A percentile compares a stretch with the other conserved stretches of the same genome.
Evolutionary conservation across 2,888 invertebrate genomes (phyloP).

Genomic region (Tenthredo notha): DNA sequence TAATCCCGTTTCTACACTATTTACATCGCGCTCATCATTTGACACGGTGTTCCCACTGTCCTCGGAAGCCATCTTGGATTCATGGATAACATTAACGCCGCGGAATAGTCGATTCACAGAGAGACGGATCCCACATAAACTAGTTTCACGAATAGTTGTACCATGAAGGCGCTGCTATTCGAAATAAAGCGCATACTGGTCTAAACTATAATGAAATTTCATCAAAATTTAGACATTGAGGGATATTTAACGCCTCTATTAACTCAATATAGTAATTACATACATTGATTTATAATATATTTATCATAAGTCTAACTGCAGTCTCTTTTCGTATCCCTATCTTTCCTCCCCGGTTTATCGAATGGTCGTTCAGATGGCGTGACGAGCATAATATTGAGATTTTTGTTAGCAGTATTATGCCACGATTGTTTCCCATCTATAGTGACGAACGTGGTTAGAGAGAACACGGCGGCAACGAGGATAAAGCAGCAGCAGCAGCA

Average conservation of each 20-base stretch:
- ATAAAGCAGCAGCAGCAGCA: neutral
- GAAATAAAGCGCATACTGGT: neutral
- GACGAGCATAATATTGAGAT: neutral
- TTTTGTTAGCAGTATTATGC: neutral
- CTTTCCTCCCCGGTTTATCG: neutral
- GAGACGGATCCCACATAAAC: neutral
- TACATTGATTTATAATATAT: neutral
- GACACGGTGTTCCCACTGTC: slow-evolving; percentile 76
- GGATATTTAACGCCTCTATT: neutral
- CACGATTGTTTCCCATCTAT: neutral
- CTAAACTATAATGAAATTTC: neutral
- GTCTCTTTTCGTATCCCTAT: neutral
- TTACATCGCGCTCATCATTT: slow-evolving; percentile 76
- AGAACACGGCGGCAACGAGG: slow-evolving; percentile 42
- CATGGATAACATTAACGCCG: slow-evolving; percentile 14
- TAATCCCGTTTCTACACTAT: slow-evolving; percentile 67
- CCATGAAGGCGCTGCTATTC: neutral
- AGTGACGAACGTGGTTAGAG: slow-evolving; percentile 17
- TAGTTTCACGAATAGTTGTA: no score
- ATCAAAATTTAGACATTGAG: neutral
- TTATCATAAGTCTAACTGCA: neutral
- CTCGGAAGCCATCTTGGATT: slow-evolving; percentile 78
- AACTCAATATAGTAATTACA: neutral
- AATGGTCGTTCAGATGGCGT: neutral
- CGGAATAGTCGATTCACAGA: neutral